phyloP scores from a whole-genome alignment of 53 echinoderm and acorn worm species.

The Apostichopus leukothele region DNA sequence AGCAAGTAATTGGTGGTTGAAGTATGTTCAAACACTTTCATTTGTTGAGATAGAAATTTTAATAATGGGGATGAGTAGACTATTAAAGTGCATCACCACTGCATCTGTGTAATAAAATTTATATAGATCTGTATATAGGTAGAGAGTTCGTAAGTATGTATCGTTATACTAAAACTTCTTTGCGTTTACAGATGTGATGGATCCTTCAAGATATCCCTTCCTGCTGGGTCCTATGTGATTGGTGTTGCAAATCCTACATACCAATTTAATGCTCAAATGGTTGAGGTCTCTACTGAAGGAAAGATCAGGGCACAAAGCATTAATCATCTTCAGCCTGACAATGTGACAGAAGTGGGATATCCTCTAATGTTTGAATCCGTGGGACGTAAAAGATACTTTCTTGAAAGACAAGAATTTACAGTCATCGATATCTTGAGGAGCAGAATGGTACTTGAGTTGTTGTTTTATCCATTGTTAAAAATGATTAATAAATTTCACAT shows the following conservation, averaged over 20 bases:
- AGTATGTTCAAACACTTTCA: too few species aligned
- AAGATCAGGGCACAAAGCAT: slow-evolving; percentile 81
- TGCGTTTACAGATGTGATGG: slow-evolving; percentile 68
- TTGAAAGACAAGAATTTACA: slow-evolving; percentile 70
- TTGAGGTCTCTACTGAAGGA: slow-evolving; percentile 82
- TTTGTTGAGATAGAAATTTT: too few species aligned
- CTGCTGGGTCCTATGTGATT: slow-evolving; percentile 81
- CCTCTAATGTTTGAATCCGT: slow-evolving; percentile 78
- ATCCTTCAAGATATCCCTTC: slow-evolving; percentile 65
- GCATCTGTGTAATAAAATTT: too few species aligned
- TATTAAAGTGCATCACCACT: too few species aligned
- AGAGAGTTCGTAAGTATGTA: background rate
- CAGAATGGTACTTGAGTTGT: slow-evolving; percentile 66
- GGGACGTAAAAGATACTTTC: slow-evolving; percentile 66
- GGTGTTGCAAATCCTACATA: slow-evolving; percentile 79
- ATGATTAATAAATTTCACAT: too few species aligned
- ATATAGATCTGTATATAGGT: too few species aligned
- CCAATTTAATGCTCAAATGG: slow-evolving; percentile 73
- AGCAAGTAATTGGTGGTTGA: too few species aligned
- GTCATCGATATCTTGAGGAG: slow-evolving; percentile 82
- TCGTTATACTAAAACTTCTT: background rate
- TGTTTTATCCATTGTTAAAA: too few species aligned
- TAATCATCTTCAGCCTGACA: slow-evolving; percentile 72
- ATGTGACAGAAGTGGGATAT: slow-evolving; percentile 61
- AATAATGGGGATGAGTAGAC: too few species aligned